A percentile compares a stretch with the other conserved stretches of the same genome.
Evolutionary conservation across 92 coral and sea anemone species (phyloP).

Genomic region (Palythoa grandiflora): DNA sequence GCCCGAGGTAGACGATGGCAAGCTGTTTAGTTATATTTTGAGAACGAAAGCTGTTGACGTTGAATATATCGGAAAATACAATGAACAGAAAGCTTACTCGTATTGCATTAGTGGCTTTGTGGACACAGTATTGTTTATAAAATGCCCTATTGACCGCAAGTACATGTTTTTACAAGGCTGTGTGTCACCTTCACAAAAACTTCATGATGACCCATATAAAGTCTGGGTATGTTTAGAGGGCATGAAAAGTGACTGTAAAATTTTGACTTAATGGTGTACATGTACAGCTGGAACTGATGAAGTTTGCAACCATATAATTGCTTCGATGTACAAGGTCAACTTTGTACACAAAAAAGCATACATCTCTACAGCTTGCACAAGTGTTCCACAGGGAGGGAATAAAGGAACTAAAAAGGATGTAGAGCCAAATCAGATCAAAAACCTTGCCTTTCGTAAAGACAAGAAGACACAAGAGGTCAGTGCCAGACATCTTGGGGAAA

Average conservation of each 20-base stretch:
- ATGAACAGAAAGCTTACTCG: conserved; percentile 3
- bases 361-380: conserved; percentile 67
- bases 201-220: conserved; percentile 60
- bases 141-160: conserved; percentile 22
- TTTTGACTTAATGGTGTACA: conserved; percentile 77
- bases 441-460: conserved; percentile 68
- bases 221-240: too few species aligned
- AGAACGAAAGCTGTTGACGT: conserved; percentile 23
- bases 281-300: conserved; percentile 79
- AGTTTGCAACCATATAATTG: conserved; percentile 70
- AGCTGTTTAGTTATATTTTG: conserved; percentile 40
- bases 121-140: conserved; percentile 30
- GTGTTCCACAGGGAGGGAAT: conserved; percentile 76
- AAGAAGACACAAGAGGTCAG: conserved; percentile 62
- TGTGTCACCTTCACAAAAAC: conserved; percentile 66
- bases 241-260: conserved; percentile 44
- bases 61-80: neutral
- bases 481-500: conserved; percentile 17
- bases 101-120: conserved; percentile 37
- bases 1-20: conserved; percentile 59
- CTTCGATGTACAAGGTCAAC: conserved; percentile 59
- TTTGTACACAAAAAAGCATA: conserved; percentile 66
- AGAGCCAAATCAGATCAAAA: conserved; percentile 40
- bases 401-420: conserved; percentile 70
- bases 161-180: conserved; percentile 15